Evolutionary conservation across 1,140 invertebrate species (phyloP), one percentile per base, ranked within the genome.

Genomic region (Solenopsis invicta): DNA sequence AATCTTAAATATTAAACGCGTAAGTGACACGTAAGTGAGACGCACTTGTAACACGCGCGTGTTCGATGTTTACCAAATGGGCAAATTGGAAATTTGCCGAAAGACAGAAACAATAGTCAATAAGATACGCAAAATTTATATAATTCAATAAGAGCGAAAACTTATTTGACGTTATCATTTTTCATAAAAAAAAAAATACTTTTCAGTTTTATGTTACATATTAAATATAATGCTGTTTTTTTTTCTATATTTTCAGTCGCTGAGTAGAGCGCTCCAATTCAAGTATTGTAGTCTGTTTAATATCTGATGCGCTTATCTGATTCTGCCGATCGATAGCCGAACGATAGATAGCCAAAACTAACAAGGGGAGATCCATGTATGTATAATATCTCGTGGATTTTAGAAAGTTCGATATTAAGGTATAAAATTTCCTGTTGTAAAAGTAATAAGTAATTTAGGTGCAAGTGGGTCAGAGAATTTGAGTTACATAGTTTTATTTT

Each of bases 1-100:
- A 29, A 72, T 86, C 80, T 54, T 86, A 59, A 72, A 82, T 50
- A 24, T 52, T 59, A 74, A 88, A 88, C 52, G 37, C n/a, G 66
- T 37, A 84, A 69, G 34, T n/a, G 77, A 66, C 61, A 48, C n/a
- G 29, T 56, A 62, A 67, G 48, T 56, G 76, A 52, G 16, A n/a
- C 4, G 1, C 34, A 29, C 29, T 62, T 52, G 5, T 29, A 78
- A 66, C 29, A 34, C 16, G 8, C 10, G 45, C 2, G 6, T 12
- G 24, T 66, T 52, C 13, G 4, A 37, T 13, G 21, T 67, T 78
- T 48, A 16, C 4, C 12, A 41, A 41, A 24, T 45, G 13, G 29
- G 29, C 9, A 61, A 59, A 37, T 21, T 52, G 1, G 29, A 52
- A 13, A 67, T 21, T 48, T n/a, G 34, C 34, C n/a, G 21, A 76